Base-by-base conservation (phyloP, 2,113 vertebrate species). In the Heterotis niloticus region DNA sequence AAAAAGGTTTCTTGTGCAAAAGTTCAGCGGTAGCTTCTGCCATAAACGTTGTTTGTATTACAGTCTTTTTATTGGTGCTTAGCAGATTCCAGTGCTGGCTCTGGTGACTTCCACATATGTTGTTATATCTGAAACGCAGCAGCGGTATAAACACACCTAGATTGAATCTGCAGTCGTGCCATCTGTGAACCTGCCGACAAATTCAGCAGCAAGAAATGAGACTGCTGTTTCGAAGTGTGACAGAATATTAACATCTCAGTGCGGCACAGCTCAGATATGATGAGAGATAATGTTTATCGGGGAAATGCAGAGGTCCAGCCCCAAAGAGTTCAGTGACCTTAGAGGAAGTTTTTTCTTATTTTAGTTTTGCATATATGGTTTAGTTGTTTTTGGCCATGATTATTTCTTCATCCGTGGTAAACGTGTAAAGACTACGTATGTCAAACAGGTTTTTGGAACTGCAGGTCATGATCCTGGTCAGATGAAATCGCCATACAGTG, bases 191-290 rank as follows among this genome's bases (percentile, higher is more conserved):
- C 16, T 23, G 4, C 65, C 26, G 26, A 56, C 52, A 44, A 3
- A 16, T 57, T 68, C 28, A 72, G 51, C 70, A 10, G 54, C 56
- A 60, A 59, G 5, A 60, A 20, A 57, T 9, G 68, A 17, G 62
- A 67, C 66, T 67, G 7, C 14, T 11, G 1, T 77, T 77, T 28
- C 24, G 54, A 64, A 66, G 69, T 52, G 44, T n/a, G 51, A 56
- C 7, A 54, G 17, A 52, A 77, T 62, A 76, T 76, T 29, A 29
- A 77, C 67, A 54, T 66, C 62, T 77, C 23, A 67, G 34, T 54
- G 20, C 54, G 0, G 0, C 7, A 26, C 62, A 26, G 16, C n/a
- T 54, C 12, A 66, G 34, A 52, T 65, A 52, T 66, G 34, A n/a
- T n/a, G n/a, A n/a, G 64, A 66, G 12, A 52, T 17, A 16, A 65